These are phyloP conservation scores for Chaitophorus viminalis DNA, from an alignment of 2,888 invertebrate genomes.

Conservation along the genomic window DNA sequence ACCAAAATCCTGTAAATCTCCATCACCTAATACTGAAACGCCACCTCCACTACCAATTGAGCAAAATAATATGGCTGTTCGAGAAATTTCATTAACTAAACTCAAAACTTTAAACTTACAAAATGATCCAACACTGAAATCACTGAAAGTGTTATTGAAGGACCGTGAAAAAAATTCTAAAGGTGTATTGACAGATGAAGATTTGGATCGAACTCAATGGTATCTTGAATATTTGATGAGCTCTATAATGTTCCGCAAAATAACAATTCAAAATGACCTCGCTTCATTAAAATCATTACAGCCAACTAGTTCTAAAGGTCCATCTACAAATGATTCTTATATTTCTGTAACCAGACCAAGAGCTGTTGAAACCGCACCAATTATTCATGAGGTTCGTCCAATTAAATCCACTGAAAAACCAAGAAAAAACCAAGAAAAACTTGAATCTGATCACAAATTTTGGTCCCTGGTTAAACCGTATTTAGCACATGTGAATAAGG, in stretches of 20 bases:
- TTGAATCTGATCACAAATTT: constrained; percentile 93
- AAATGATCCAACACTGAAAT: background rate
- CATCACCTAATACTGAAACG: background rate
- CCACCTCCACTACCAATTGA: background rate
- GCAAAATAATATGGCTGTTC: background rate
- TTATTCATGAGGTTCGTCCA: background rate
- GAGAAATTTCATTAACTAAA: background rate
- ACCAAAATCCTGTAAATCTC: background rate
- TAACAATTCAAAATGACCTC: constrained; percentile 81
- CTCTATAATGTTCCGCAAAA: constrained; percentile 81
- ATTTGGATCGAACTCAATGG: constrained; percentile 84
- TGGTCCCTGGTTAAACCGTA: constrained; percentile 95
- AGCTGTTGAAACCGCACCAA: background rate
- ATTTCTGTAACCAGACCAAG: background rate
- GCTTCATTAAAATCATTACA: constrained; percentile 63
- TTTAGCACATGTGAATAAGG: constrained; percentile 86
- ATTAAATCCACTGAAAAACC: background rate
- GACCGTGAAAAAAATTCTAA: constrained; percentile 73
- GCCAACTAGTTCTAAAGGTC: background rate
- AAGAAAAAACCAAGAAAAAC: constrained; percentile 70
- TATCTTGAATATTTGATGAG: constrained; percentile 88
- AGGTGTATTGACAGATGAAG: constrained; percentile 79
- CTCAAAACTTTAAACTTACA: background rate
- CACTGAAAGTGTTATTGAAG: background rate
- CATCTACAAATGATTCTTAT: background rate